Percentiles rank a stretch among this genome's conserved stretches.
Conservation (phyloP, 2,113 vertebrate species). For the Eptesicus fuscus region DNA sequence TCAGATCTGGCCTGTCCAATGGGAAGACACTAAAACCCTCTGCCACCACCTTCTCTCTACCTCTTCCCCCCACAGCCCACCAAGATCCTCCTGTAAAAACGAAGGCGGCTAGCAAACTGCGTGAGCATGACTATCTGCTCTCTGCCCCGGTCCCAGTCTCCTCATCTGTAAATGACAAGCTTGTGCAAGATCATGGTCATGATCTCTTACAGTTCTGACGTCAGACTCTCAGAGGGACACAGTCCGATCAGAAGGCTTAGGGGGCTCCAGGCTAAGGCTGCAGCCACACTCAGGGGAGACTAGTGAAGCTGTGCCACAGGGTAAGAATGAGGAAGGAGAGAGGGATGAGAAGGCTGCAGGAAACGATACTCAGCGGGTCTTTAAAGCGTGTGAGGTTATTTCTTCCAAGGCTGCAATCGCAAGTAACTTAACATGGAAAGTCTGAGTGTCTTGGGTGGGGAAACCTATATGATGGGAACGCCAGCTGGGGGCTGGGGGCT, state of each 20-base stretch:
- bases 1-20: not conserved
- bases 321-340: not conserved
- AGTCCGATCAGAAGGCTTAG: not conserved
- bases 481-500: not conserved
- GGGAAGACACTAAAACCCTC: not conserved
- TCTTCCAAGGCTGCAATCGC: not conserved
- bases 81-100: not conserved
- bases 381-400: not conserved
- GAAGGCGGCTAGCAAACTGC: not conserved
- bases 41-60: not conserved
- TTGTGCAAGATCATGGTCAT: not conserved
- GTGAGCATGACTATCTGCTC: not conserved
- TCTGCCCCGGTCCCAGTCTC: not conserved
- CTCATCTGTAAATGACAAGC: not conserved
- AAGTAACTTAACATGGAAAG: not conserved
- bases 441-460: not conserved
- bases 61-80: not conserved
- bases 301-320: rapidly evolving
- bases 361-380: not conserved
- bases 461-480: not conserved
- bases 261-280: not conserved
- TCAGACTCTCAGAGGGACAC: not conserved
- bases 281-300: not conserved
- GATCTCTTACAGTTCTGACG: not conserved
- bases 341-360: not conserved